phyloP scores from a whole-genome alignment of 1,140 invertebrate genomes.

The Stegodyphus dumicola region DNA sequence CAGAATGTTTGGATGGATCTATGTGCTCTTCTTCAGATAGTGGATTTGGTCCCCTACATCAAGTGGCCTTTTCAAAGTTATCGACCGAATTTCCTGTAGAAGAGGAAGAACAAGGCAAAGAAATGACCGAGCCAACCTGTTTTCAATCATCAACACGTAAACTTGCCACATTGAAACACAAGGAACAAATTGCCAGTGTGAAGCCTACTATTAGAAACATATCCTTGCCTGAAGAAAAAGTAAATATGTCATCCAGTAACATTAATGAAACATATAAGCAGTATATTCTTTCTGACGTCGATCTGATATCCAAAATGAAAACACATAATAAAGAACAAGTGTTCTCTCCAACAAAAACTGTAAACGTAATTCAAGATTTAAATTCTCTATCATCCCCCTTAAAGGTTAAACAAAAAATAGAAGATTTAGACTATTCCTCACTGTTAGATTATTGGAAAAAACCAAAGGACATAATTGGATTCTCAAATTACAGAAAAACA shows the following conservation, averaged over 20 bases:
- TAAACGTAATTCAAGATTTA: neutral
- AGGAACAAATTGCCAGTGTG: conserved; percentile 50
- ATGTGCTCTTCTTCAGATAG: conserved; percentile 59
- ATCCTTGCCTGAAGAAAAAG: neutral
- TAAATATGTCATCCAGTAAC: neutral
- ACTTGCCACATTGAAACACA: conserved; percentile 16
- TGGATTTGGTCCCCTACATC: conserved; percentile 48
- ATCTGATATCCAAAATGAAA: neutral
- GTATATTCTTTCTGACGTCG: neutral
- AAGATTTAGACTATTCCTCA: neutral
- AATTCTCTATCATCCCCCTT: neutral
- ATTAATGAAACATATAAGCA: neutral
- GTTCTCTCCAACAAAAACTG: neutral
- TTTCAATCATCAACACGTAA: neutral
- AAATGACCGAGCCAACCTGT: neutral
- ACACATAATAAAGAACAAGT: neutral
- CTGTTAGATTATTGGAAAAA: conserved; percentile 23
- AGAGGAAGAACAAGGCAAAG: conserved; percentile 5
- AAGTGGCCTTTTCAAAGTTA: neutral
- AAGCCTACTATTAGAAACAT: conserved; percentile 28
- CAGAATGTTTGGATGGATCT: conserved; percentile 42
- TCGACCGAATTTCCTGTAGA: neutral
- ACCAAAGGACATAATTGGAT: conserved; percentile 10
- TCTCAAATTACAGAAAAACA: conserved; percentile 31
- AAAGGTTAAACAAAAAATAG: conserved; percentile 16